These are phyloP conservation scores for Alcedo quadribrachys DNA, from an alignment of 2,797 vertebrate species.

Conservation along the genomic window DNA sequence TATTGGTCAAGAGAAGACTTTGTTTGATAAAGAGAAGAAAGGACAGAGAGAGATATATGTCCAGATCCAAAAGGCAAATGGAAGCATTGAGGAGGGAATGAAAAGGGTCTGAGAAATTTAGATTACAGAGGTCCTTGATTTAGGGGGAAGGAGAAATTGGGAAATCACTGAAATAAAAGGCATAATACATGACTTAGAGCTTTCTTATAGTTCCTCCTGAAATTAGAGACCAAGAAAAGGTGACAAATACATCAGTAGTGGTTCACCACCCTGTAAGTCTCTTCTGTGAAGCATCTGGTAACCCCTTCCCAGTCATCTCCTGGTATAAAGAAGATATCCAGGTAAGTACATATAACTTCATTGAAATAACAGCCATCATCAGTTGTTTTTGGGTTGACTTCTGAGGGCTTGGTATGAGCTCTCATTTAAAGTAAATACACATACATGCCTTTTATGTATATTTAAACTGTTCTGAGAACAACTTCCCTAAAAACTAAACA, in stretches of 20 bases:
- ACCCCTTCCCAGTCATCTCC: constrained; percentile 86
- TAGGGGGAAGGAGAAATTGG: neutral
- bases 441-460: neutral
- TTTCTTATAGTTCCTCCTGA: constrained; percentile 89
- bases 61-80: neutral
- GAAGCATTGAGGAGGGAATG: neutral
- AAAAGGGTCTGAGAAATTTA: neutral
- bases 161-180: neutral
- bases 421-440: neutral
- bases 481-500: neutral
- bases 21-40: neutral
- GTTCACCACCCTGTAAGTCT: constrained; percentile 85
- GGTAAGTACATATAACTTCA: constrained; percentile 76
- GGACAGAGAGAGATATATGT: neutral
- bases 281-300: constrained; percentile 91
- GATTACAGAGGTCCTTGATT: neutral
- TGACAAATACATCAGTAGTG: constrained; percentile 86
- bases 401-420: neutral
- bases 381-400: neutral
- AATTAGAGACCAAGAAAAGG: constrained; percentile 82
- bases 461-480: neutral
- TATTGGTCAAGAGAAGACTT: neutral
- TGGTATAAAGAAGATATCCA: constrained; percentile 90
- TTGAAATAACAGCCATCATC: neutral
- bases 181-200: neutral